Evolutionary conservation across 1,140 invertebrate species (phyloP).

Genomic region (Drosophila nikananu): DNA sequence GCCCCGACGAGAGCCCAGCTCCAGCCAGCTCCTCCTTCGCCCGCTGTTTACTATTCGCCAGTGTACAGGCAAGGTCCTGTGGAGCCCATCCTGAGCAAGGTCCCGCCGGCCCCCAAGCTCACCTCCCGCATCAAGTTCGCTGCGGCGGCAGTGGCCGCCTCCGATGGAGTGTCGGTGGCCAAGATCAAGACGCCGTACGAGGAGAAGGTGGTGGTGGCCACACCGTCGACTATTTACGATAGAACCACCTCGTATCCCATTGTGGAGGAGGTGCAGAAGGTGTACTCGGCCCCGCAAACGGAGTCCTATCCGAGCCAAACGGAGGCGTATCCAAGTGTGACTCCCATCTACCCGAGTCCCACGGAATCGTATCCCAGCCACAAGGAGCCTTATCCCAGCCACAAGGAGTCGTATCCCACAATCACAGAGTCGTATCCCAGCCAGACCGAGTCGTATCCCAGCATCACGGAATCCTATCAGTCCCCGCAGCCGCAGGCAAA

Average conservation of each 20-base stretch:
- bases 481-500: conserved; percentile 43
- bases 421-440: conserved; percentile 23
- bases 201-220: conserved; percentile 62
- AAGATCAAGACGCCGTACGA: conserved; percentile 67
- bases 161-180: conserved; percentile 42
- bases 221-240: conserved; percentile 55
- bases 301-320: conserved; percentile 57
- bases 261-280: conserved; percentile 44
- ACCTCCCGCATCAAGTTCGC: conserved; percentile 33
- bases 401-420: conserved; percentile 13
- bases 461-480: conserved; percentile 29
- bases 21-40: conserved; percentile 17
- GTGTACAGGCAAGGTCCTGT: conserved; percentile 21
- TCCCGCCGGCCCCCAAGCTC: not conserved
- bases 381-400: conserved; percentile 9
- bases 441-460: conserved; percentile 34
- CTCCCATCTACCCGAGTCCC: conserved; percentile 13
- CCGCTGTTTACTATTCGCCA: conserved; percentile 52
- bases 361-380: conserved; percentile 18
- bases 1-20: conserved; percentile 13
- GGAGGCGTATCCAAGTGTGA: conserved; percentile 32
- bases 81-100: conserved; percentile 41
- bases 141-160: conserved; percentile 34
- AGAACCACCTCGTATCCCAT: conserved; percentile 64
- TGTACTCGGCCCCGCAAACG: conserved; percentile 43